Evolutionary conservation across 64 coral and sea anemone genomes (phyloP), one percentile per base, ranked within the genome.

Genomic region (Pachyseris speciosa): DNA sequence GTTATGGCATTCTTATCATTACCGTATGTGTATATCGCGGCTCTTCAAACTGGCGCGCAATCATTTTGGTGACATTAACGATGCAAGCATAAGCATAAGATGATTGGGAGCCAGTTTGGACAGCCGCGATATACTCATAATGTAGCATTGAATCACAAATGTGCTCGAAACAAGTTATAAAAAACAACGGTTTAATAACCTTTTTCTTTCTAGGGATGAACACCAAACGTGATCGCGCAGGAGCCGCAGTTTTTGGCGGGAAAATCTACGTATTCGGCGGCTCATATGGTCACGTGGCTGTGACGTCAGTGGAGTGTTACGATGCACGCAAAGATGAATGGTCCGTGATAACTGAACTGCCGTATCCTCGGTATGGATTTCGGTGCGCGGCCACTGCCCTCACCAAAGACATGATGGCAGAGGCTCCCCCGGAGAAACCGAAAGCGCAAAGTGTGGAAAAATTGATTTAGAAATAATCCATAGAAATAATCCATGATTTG

Each of bases 231-330:
- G 96, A 98, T 33, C 76, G 89, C 5, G 88, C 92, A 0, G 84
- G 78, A 22, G 92, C 92, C 5, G 84, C 92, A 26, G 83, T 34
- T 10, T 98, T 94, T 68, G 68, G 84, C 16, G 88, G 89, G 3
- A 98, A 94, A 84, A 98, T 98, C 32, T 98, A 98, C 64, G 92
- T 94, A 9, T 91, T 98, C 34, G 96, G 96, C 16, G 96, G 96
- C 78, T 98, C 96, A 13, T 98, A 92, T 80, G 96, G 96, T 11
- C 85, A 94, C 88, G 84, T 98, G 15, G 78, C 87, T 25, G 85
- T 94, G 37, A 89, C 91, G 51, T 94, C 96, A 7, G 96, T 98
- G 6, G 96, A 98, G 69, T 98, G 96, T 87, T 98, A 98, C 45
- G 84, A 91, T 47, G 41, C 83, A 32, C 75, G 47, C 4, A 26